phyloP scores from a whole-genome alignment of 2,797 vertebrate genomes.

The Chrosomus eos region DNA sequence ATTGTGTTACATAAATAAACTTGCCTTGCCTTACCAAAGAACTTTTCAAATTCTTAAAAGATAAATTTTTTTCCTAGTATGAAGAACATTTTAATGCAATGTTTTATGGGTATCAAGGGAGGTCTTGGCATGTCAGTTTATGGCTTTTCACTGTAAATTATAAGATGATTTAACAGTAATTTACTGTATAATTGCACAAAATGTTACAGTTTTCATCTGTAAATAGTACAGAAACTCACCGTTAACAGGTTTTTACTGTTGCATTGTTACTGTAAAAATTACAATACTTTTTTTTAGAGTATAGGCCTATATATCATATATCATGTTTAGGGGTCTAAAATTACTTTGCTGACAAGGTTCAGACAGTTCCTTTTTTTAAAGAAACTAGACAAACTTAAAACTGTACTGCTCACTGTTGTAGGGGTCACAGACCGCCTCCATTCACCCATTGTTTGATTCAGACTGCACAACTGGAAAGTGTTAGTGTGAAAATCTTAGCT shows the following conservation, averaged over 20 bases:
- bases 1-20: too few species aligned
- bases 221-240: background rate
- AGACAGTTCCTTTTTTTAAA: background rate
- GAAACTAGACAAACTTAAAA: background rate
- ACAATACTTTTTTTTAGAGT: background rate
- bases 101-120: too few species aligned
- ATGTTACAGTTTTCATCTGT: background rate
- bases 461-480: background rate
- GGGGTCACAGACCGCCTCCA: background rate
- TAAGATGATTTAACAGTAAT: background rate
- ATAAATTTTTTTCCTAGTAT: background rate
- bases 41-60: background rate
- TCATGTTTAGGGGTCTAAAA: background rate
- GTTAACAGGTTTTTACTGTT: background rate
- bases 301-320: background rate
- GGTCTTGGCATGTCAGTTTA: too few species aligned
- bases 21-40: background rate
- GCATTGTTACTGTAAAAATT: background rate
- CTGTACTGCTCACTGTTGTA: background rate
- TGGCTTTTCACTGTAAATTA: too few species aligned
- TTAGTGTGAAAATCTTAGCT: background rate
- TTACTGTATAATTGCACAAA: background rate
- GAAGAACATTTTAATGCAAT: background rate
- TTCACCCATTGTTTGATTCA: background rate
- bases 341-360: background rate